These are phyloP conservation scores for Drosophila sturtevanti DNA, from an alignment of 1,140 invertebrate genomes.

Conservation along the genomic window DNA sequence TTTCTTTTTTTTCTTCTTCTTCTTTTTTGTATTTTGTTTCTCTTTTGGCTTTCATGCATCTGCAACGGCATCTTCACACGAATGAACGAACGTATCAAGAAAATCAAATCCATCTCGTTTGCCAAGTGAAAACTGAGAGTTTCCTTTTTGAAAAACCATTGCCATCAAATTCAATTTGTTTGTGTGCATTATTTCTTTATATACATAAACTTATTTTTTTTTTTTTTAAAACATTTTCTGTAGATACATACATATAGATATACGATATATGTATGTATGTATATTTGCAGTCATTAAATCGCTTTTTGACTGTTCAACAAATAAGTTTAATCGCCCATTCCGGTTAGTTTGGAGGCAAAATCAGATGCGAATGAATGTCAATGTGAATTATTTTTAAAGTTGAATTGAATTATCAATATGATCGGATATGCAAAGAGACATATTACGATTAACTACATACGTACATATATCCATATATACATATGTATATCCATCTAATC, in stretches of 20 bases:
- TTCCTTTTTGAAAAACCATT: slow-evolving; percentile 57
- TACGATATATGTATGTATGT: slow-evolving; percentile 1
- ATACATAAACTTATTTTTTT: slow-evolving; percentile 14
- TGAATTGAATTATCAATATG: background rate
- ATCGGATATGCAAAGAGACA: slow-evolving; percentile 1
- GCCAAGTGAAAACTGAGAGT: slow-evolving; percentile 57
- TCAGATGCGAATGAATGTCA: slow-evolving; percentile 10
- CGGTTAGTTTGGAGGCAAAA: slow-evolving; percentile 43
- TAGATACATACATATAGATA: background rate
- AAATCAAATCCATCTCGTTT: slow-evolving; percentile 20
- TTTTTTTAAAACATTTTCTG: background rate
- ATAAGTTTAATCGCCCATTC: slow-evolving; percentile 58
- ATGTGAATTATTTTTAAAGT: slow-evolving; percentile 10
- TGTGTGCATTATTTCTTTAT: slow-evolving; percentile 22
- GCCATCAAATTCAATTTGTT: slow-evolving; percentile 54
- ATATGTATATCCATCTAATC: too few species aligned
- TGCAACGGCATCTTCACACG: slow-evolving; percentile 34
- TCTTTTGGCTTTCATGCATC: slow-evolving; percentile 21
- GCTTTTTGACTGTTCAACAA: slow-evolving; percentile 21
- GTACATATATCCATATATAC: background rate
- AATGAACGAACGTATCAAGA: slow-evolving; percentile 11
- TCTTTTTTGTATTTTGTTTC: slow-evolving; percentile 4
- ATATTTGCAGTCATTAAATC: slow-evolving; percentile 6
- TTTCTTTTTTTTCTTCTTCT: slow-evolving; percentile 7
- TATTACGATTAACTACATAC: background rate